Percentiles rank a stretch among this genome's conserved stretches.
These are phyloP conservation scores for Protomyctophum bolini DNA, from an alignment of 2,113 vertebrate species.

Conservation along the genomic window DNA sequence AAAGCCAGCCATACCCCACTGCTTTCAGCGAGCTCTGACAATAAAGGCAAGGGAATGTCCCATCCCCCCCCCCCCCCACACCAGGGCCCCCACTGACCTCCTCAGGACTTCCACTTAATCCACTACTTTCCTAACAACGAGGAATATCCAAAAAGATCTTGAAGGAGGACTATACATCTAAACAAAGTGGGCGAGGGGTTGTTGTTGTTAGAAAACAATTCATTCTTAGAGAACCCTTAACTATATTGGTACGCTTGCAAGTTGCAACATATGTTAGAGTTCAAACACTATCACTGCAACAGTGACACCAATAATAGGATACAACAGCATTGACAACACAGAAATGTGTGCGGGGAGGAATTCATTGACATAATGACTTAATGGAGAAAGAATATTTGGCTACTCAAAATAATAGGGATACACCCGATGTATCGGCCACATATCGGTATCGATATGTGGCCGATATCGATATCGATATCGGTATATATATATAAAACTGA, in stretches of 20 bases:
- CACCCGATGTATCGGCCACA: too few relatives aligned
- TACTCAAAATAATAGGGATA: too few relatives aligned
- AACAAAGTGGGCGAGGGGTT: constrained; percentile 10
- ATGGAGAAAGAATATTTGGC: too few relatives aligned
- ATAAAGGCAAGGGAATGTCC: neutral
- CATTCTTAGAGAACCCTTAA: neutral
- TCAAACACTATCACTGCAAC: too few relatives aligned
- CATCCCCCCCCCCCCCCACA: constrained; percentile 2
- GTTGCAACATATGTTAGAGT: too few relatives aligned
- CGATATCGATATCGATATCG: too few relatives aligned
- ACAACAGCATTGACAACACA: too few relatives aligned
- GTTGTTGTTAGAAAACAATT: neutral
- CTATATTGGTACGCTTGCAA: neutral
- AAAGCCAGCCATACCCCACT: constrained; percentile 10
- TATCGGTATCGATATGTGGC: too few relatives aligned
- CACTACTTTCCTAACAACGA: constrained; percentile 46
- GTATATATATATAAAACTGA: too few relatives aligned
- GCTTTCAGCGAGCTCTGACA: constrained; percentile 37
- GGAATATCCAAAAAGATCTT: constrained; percentile 34
- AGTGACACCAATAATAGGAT: too few relatives aligned
- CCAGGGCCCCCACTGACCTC: constrained; percentile 4
- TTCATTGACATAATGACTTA: too few relatives aligned
- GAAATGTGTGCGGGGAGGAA: too few relatives aligned
- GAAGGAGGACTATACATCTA: constrained; percentile 5
- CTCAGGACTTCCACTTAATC: constrained; percentile 20